Conservation (phyloP, 2,888 invertebrate genomes). For the Apamea monoglypha region DNA sequence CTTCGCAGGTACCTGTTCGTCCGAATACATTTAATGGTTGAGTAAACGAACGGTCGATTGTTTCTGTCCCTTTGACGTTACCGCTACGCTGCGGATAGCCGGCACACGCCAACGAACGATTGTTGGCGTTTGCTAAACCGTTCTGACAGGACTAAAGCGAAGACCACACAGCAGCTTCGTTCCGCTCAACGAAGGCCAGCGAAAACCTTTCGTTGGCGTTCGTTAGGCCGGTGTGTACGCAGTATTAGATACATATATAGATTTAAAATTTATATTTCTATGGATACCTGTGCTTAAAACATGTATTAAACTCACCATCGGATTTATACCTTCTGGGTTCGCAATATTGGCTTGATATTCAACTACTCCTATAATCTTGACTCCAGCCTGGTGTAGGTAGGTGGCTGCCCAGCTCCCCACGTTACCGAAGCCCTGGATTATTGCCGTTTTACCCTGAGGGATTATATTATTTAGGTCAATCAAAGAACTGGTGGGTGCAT, state of each 20-base stretch:
- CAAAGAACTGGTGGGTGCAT: background rate
- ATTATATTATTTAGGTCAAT: background rate
- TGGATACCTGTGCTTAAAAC: background rate
- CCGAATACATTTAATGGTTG: too few species aligned
- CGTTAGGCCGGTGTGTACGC: background rate
- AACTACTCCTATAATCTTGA: conserved; percentile 93
- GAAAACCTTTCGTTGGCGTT: background rate
- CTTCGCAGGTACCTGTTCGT: too few species aligned
- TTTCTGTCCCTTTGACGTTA: too few species aligned
- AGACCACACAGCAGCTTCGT: too few species aligned
- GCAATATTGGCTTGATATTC: conserved; percentile 92
- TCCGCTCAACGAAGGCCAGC: background rate
- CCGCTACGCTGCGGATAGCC: too few species aligned
- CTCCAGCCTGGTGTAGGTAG: conserved; percentile 92
- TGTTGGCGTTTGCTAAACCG: too few species aligned
- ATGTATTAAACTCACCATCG: conserved; percentile 51
- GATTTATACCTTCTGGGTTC: conserved; percentile 92
- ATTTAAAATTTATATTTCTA: background rate
- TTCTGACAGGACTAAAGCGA: too few species aligned
- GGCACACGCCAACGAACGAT: too few species aligned
- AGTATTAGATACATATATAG: background rate
- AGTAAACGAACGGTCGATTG: too few species aligned
- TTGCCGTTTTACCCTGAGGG: conserved; percentile 92
- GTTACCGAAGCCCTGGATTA: conserved; percentile 95
- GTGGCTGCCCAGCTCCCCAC: conserved; percentile 94